These are phyloP conservation scores for Loriculus beryllinus DNA, from an alignment of 2,797 vertebrate species.

Conservation along the genomic window DNA sequence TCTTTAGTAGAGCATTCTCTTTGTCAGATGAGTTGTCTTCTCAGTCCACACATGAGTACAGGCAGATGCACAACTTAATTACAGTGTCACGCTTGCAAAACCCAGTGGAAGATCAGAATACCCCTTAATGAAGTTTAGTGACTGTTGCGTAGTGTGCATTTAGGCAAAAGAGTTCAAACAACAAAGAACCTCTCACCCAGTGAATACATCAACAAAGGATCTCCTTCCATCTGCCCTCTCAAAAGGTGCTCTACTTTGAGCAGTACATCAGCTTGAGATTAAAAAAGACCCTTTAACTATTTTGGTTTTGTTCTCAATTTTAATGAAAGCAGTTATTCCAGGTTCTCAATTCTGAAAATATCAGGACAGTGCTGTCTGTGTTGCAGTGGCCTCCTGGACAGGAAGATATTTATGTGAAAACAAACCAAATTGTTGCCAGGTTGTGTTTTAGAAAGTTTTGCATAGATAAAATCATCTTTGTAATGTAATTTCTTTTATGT, in stretches of 20 bases:
- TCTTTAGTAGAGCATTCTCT: not conserved
- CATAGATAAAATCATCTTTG: not conserved
- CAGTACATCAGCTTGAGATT: not conserved
- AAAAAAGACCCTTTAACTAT: not conserved
- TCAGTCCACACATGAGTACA: not conserved
- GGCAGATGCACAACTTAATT: not conserved
- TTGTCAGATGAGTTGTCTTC: not conserved
- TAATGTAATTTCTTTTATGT: not conserved
- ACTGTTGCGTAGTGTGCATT: not conserved
- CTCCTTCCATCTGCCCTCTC: not conserved
- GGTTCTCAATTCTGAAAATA: not conserved
- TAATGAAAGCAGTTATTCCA: not conserved
- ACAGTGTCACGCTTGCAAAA: not conserved
- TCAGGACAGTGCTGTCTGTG: accelerated
- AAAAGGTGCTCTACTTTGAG: not conserved
- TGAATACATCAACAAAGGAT: not conserved
- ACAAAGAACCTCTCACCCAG: not conserved
- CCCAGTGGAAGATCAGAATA: not conserved
- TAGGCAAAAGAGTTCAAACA: not conserved
- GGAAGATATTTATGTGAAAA: not conserved
- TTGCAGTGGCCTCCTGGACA: not conserved
- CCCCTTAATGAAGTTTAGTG: not conserved
- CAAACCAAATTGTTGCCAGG: not conserved
- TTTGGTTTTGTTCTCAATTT: not conserved
- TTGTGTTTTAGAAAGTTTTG: not conserved